Evolutionary conservation across 2,797 vertebrate species (phyloP), one percentile per base, ranked within the genome.

Genomic region (Oophaga sylvatica): DNA sequence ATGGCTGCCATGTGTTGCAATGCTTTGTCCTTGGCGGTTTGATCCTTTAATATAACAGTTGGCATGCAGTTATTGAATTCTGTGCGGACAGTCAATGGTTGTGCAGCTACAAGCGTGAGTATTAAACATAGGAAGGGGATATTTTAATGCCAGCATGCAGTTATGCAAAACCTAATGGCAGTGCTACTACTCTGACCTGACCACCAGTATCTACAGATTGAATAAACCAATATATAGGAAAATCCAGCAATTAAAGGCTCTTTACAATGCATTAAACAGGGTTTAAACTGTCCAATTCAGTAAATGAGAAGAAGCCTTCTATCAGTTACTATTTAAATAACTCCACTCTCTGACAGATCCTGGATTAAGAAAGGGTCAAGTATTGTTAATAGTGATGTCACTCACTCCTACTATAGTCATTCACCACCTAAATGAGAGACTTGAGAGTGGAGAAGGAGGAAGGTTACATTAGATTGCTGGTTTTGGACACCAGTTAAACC

Each of bases 1-100:
- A 99, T 99, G 95, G 98, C 98, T 91, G 98, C 98, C 98, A 99
- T 99, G 95, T 99, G 99, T 95, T 99, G 98, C 92, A 99, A 96
- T 92, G 98, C 98, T 96, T 99, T 99, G 95, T 99, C 98, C 97
- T 99, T 99, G 92, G 98, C 97, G 67, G 97, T 97, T 95, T 99
- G 98, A 97, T 99, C 98, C 98, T 99, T 97, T 94, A 97, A 97
- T 90, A 96, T 89, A 94, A 96, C 95, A 96, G 96, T 94, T 93
- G n/a, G 97, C 94, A 98, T 56, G 95, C 94, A 94, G 93, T 95
- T 95, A 97, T 94, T 94, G 94, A 84, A 90, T 85, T 88, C 91
- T 90, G 90, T 94, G 92, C 91, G 81, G 93, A 91, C 91, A 91
- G 93, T 88, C 29, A 90, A 60, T 80, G 91, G 87, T 93, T 92